A percentile compares a stretch with the other conserved stretches of the same genome.
phyloP scores from a whole-genome alignment of 2,888 invertebrate genomes.

The Coremacera marginata region DNA sequence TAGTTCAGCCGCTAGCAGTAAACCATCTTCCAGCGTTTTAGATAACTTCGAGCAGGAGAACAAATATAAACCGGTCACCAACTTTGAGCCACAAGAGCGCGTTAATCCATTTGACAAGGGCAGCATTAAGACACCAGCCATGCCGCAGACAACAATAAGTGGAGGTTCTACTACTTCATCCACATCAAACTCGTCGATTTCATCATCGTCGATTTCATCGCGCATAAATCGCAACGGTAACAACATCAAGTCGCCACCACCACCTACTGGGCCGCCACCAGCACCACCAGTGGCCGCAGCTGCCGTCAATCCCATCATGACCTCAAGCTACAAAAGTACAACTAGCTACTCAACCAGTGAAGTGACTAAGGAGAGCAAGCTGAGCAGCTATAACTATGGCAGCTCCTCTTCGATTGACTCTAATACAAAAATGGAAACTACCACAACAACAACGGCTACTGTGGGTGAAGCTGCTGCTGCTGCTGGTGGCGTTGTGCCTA shows the following conservation, averaged over 20 bases:
- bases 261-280: conserved; percentile 62
- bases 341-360: conserved; percentile 59
- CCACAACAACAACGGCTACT: conserved; percentile 57
- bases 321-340: conserved; percentile 45
- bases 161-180: conserved; percentile 55
- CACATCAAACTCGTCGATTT: conserved; percentile 61
- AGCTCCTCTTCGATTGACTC: conserved; percentile 64
- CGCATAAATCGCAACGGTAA: conserved; percentile 63
- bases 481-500: conserved; percentile 45
- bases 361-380: conserved; percentile 56
- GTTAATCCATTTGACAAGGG: conserved; percentile 69
- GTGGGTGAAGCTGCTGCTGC: conserved; percentile 39
- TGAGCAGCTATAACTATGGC: conserved; percentile 57
- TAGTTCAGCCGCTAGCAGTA: conserved; percentile 47
- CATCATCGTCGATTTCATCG: conserved; percentile 62
- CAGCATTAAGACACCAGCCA: conserved; percentile 46
- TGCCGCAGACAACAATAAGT: conserved; percentile 49
- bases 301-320: conserved; percentile 42
- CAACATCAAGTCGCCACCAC: conserved; percentile 61
- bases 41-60: conserved; percentile 58
- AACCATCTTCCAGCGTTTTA: conserved; percentile 66
- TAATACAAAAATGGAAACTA: conserved; percentile 64
- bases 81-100: conserved; percentile 67
- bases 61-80: conserved; percentile 65
- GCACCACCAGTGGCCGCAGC: conserved; percentile 55